These are phyloP conservation scores for Pangasius larnaudii DNA, from an alignment of 2,797 vertebrate genomes.

Conservation along the genomic window DNA sequence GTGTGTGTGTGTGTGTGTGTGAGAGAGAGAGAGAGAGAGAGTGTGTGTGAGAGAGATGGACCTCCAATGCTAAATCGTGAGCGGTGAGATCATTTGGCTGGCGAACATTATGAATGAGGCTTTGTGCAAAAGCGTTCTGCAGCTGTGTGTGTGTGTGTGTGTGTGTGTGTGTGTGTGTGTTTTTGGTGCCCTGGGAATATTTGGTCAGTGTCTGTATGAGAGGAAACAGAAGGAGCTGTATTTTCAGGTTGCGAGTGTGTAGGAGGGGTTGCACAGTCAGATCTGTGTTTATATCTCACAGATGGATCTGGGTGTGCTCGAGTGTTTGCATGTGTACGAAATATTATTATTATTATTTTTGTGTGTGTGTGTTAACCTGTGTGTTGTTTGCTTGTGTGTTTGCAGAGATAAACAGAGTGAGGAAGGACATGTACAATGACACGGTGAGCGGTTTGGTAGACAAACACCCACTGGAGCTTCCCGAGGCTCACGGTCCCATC, in stretches of 20 bases:
- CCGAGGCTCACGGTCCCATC: slow-evolving; percentile 78
- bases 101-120: slow-evolving; percentile 31
- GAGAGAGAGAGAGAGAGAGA: background rate
- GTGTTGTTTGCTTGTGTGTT: slow-evolving; percentile 30
- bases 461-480: slow-evolving; percentile 81
- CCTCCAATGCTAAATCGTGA: slow-evolving; percentile 40
- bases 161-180: background rate
- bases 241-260: background rate
- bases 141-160: background rate
- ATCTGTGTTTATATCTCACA: slow-evolving; percentile 20
- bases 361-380: background rate
- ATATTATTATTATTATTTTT: background rate
- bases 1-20: slow-evolving; percentile 15
- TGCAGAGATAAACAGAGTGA: slow-evolving; percentile 86
- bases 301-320: background rate
- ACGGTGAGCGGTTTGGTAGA: slow-evolving; percentile 82
- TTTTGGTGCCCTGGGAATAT: background rate
- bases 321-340: background rate
- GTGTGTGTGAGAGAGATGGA: background rate
- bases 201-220: slow-evolving; percentile 2
- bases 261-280: background rate
- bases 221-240: background rate
- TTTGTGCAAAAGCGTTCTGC: slow-evolving; percentile 15
- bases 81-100: slow-evolving; percentile 23
- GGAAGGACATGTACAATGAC: slow-evolving; percentile 87